phyloP scores from a whole-genome alignment of 2,113 vertebrate species.

The Tupaia chinensis region DNA sequence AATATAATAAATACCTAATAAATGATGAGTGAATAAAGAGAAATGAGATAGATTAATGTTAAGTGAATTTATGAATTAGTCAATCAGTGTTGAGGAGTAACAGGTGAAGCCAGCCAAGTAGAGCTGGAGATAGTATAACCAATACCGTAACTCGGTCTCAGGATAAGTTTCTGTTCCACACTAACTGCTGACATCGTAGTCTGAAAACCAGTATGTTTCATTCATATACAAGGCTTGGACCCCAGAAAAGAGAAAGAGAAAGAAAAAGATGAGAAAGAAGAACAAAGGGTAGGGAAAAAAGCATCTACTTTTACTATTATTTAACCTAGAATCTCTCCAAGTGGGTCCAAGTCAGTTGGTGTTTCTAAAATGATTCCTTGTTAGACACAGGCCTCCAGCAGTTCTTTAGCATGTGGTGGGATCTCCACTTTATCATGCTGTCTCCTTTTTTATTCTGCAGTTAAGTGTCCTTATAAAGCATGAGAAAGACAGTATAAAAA shows the following conservation, averaged over 20 bases:
- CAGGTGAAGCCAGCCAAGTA: neutral
- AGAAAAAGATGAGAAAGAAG: neutral
- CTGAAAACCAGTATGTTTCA: neutral
- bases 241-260: neutral
- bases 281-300: neutral
- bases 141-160: neutral
- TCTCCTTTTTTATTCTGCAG: neutral
- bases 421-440: neutral
- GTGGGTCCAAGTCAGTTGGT: neutral
- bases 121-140: neutral
- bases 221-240: neutral
- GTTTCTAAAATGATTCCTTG: neutral
- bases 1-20: neutral
- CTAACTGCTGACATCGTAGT: neutral
- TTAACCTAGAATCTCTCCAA: neutral
- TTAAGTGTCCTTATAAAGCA: neutral
- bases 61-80: conserved; percentile 33
- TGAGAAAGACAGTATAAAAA: neutral
- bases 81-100: neutral
- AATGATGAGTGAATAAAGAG: neutral
- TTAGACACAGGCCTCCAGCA: neutral
- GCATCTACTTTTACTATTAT: neutral
- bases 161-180: neutral
- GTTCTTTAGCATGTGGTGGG: neutral
- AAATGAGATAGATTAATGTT: conserved; percentile 27